phyloP scores from a whole-genome alignment of 2,113 vertebrate genomes.

The Thinocorus orbignyianus region DNA sequence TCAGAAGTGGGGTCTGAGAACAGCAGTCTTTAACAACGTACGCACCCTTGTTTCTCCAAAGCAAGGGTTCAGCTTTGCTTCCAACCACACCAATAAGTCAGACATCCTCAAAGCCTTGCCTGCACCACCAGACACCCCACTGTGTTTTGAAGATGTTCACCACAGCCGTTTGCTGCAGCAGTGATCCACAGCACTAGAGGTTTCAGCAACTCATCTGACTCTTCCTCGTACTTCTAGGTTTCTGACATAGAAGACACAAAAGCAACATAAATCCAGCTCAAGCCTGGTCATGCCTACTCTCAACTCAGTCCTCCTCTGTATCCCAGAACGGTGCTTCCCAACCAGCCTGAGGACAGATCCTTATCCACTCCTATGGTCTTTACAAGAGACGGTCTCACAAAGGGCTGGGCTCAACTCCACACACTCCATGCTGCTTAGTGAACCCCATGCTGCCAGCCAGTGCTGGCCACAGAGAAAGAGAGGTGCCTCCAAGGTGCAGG shows the following conservation, averaged over 20 bases:
- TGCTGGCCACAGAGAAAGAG: not conserved
- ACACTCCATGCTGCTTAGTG: not conserved
- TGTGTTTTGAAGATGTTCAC: conserved; percentile 13
- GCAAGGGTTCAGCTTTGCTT: not conserved
- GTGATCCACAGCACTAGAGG: not conserved
- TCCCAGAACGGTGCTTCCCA: not conserved
- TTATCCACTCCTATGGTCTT: not conserved
- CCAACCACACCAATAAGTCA: not conserved
- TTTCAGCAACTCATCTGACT: not conserved
- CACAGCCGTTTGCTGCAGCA: not conserved
- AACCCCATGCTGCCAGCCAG: not conserved
- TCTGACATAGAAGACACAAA: not conserved
- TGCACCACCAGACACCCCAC: not conserved
- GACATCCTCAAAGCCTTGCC: not conserved
- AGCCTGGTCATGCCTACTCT: too few relatives aligned
- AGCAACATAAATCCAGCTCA: not conserved
- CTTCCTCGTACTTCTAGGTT: not conserved
- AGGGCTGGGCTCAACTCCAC: not conserved
- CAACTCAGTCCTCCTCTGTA: too few relatives aligned
- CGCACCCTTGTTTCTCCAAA: not conserved
- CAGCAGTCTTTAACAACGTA: not conserved
- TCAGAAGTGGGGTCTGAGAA: not conserved
- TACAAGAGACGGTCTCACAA: not conserved
- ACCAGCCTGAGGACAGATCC: not conserved
- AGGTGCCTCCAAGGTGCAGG: not conserved